A percentile compares a stretch with the other conserved stretches of the same genome.
Evolutionary conservation across 2,797 vertebrate species (phyloP).

Genomic region (Pogoniulus pusillus): DNA sequence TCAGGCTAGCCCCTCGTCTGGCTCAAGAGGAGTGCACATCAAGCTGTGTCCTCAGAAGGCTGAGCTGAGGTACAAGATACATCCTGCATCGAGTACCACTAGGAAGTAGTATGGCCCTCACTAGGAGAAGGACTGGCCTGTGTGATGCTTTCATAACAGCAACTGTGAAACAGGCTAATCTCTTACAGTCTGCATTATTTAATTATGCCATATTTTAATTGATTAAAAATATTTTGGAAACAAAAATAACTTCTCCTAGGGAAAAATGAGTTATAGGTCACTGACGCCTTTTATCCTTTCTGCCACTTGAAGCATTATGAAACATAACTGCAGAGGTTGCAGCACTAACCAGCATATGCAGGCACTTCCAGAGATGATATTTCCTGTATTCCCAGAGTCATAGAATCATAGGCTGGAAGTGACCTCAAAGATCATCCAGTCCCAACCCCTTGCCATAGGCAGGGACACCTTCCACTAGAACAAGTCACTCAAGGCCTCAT

Average conservation of each 20-base stretch:
- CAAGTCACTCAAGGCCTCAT: too few species aligned
- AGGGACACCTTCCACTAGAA: too few species aligned
- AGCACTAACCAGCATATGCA: not conserved
- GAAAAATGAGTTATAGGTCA: not conserved
- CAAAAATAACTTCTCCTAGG: not conserved
- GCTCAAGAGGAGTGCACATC: not conserved
- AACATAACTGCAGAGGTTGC: not conserved
- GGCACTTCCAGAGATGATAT: not conserved
- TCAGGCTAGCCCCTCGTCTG: too few species aligned
- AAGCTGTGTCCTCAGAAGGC: not conserved
- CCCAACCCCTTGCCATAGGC: too few species aligned
- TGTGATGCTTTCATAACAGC: not conserved
- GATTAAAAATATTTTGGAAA: not conserved
- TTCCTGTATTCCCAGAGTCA: too few species aligned
- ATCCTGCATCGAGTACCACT: not conserved
- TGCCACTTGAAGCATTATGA: not conserved
- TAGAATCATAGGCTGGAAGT: too few species aligned
- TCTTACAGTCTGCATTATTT: not conserved
- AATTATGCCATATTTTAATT: not conserved
- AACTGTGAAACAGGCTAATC: not conserved
- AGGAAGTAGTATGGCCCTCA: not conserved
- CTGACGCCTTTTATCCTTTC: not conserved
- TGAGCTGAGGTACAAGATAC: not conserved
- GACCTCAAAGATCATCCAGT: too few species aligned
- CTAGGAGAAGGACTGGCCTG: not conserved